Conservation (phyloP, 2,113 vertebrate species). For the Pogonocichla stellata region DNA sequence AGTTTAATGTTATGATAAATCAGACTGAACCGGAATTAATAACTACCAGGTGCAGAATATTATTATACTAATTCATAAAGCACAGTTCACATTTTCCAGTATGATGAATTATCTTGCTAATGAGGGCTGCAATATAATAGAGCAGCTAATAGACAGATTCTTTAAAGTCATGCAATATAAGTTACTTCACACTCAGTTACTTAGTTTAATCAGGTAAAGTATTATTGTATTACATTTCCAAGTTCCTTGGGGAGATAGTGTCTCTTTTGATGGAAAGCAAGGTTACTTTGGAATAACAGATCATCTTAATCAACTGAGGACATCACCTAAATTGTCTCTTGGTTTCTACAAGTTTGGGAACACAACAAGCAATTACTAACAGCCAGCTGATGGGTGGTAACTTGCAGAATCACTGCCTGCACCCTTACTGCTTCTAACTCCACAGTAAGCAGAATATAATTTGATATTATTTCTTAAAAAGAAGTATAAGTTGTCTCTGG, state of each 20-base stretch:
- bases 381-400: background rate
- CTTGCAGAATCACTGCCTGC: background rate
- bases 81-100: slow-evolving; percentile 50
- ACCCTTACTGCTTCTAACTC: background rate
- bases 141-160: slow-evolving; percentile 39
- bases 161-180: slow-evolving; percentile 18
- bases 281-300: slow-evolving; percentile 29
- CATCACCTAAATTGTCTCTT: background rate
- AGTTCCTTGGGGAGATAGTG: background rate
- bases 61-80: slow-evolving; percentile 69
- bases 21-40: slow-evolving; percentile 66
- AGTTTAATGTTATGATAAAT: slow-evolving; percentile 58
- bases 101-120: slow-evolving; percentile 70
- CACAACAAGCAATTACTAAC: background rate
- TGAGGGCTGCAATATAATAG: slow-evolving; percentile 50
- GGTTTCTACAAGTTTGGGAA: background rate
- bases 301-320: slow-evolving; percentile 11
- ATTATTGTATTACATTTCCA: slow-evolving; percentile 22
- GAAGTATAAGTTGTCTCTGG: background rate
- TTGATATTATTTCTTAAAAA: background rate
- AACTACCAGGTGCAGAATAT: slow-evolving; percentile 70
- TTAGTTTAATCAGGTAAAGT: slow-evolving; percentile 42
- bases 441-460: background rate
- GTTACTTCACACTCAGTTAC: slow-evolving; percentile 2
- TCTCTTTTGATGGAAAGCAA: slow-evolving; percentile 31